A percentile compares a stretch with the other conserved stretches of the same genome.
Evolutionary conservation across 2,888 invertebrate genomes (phyloP).

Genomic region (Eupithecia tripunctaria): DNA sequence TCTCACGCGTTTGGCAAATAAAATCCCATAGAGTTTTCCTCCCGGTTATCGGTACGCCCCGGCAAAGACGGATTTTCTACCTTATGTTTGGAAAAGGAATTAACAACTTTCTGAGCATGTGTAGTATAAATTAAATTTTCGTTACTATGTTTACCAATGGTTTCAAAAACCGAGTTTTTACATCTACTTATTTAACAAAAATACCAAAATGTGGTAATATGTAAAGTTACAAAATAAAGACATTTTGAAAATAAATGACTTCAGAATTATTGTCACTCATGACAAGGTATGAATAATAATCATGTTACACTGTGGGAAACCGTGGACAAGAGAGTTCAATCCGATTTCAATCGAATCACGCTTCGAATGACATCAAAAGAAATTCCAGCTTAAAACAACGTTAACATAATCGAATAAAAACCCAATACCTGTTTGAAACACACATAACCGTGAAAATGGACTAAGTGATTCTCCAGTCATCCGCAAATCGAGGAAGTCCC

Average conservation of each 20-base stretch:
- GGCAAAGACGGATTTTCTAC: no score
- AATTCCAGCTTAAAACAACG: neutral
- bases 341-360: neutral
- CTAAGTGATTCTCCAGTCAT: slow-evolving; percentile 37
- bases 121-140: neutral
- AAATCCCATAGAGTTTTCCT: no score
- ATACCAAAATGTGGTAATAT: neutral
- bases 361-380: neutral
- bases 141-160: neutral
- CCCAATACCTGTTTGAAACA: slow-evolving; percentile 8
- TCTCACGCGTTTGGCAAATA: no score
- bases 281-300: neutral
- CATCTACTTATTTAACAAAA: neutral
- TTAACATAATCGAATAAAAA: neutral
- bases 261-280: neutral
- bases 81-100: no score
- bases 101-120: no score
- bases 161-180: neutral
- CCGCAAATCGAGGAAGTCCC: slow-evolving; percentile 38
- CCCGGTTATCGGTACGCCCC: no score
- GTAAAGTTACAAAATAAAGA: neutral
- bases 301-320: neutral
- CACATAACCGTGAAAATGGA: slow-evolving; percentile 36
- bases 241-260: neutral
- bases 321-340: neutral